A percentile compares a stretch with the other conserved stretches of the same genome.
Evolutionary conservation across 2,113 vertebrate species (phyloP).

Genomic region (Oplegnathus fasciatus): DNA sequence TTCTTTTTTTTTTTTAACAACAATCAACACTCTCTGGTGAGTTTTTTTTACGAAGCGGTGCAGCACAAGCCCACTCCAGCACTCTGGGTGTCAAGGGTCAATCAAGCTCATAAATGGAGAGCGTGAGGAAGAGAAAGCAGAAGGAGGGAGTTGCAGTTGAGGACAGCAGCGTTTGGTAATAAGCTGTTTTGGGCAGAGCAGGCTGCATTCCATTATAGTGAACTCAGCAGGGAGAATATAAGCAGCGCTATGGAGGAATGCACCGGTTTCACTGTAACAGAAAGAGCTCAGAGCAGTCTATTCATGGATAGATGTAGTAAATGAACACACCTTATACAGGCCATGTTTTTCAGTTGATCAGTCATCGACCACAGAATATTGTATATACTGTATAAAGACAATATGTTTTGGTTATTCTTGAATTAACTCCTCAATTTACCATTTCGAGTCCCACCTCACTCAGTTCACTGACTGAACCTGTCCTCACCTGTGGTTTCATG

Average conservation of each 20-base stretch:
- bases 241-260: conserved; percentile 63
- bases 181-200: conserved; percentile 58
- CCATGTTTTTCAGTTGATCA: not conserved
- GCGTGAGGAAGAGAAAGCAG: conserved; percentile 45
- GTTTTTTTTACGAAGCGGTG: conserved; percentile 48
- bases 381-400: not conserved
- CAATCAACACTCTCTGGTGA: conserved; percentile 33
- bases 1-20: conserved; percentile 34
- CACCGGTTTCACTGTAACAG: conserved; percentile 34
- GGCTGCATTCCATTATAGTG: conserved; percentile 73
- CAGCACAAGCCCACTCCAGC: conserved; percentile 23
- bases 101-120: conserved; percentile 51
- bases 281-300: conserved; percentile 14
- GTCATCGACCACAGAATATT: not conserved
- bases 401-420: not conserved
- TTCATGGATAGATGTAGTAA: not conserved
- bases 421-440: not conserved
- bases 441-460: not conserved
- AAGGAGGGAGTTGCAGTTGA: conserved; percentile 22
- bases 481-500: conserved; percentile 41
- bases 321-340: not conserved
- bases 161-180: conserved; percentile 56
- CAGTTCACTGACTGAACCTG: conserved; percentile 37
- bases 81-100: conserved; percentile 57
- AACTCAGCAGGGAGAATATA: conserved; percentile 69